A percentile compares a stretch with the other conserved stretches of the same genome.
Conservation (phyloP, 2,888 invertebrate genomes). For the Drosophila mercatorum region DNA sequence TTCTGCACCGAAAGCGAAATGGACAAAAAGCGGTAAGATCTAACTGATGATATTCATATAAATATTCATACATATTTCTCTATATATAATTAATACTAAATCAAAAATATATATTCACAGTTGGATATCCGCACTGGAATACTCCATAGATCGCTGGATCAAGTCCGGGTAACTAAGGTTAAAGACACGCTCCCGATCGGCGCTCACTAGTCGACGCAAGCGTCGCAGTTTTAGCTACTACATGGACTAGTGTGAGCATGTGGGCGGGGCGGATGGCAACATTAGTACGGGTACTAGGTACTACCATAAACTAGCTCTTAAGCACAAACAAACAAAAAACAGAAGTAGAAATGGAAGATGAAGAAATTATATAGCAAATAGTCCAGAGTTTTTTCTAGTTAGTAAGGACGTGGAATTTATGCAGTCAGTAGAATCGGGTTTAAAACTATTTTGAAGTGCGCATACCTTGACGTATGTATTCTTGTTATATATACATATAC, state of each 20-base stretch:
- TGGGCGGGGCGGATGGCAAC: slow-evolving; percentile 31
- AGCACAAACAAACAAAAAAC: slow-evolving; percentile 32
- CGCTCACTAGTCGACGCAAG: slow-evolving; percentile 74
- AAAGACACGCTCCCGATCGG: slow-evolving; percentile 78
- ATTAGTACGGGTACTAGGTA: slow-evolving; percentile 80
- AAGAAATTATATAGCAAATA: slow-evolving; percentile 43
- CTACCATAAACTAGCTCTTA: slow-evolving; percentile 55
- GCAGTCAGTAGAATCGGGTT: slow-evolving; percentile 63
- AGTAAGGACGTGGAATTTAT: slow-evolving; percentile 69
- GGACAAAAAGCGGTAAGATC: slow-evolving; percentile 93
- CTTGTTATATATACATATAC: slow-evolving; percentile 66
- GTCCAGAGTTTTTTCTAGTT: slow-evolving; percentile 64
- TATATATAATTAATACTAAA: background rate
- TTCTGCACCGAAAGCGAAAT: slow-evolving; percentile 97
- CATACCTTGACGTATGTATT: slow-evolving; percentile 64
- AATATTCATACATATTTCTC: no score
- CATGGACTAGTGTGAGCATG: slow-evolving; percentile 68
- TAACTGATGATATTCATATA: no score
- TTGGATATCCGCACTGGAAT: slow-evolving; percentile 97
- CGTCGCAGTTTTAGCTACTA: slow-evolving; percentile 82
- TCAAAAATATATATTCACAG: slow-evolving; percentile 84
- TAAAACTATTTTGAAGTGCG: slow-evolving; percentile 71
- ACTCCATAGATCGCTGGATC: slow-evolving; percentile 97
- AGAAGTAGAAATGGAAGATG: slow-evolving; percentile 20
- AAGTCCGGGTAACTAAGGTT: slow-evolving; percentile 87